These are phyloP conservation scores for Myiagra hebetior DNA, from an alignment of 2,113 vertebrate species.

Conservation along the genomic window DNA sequence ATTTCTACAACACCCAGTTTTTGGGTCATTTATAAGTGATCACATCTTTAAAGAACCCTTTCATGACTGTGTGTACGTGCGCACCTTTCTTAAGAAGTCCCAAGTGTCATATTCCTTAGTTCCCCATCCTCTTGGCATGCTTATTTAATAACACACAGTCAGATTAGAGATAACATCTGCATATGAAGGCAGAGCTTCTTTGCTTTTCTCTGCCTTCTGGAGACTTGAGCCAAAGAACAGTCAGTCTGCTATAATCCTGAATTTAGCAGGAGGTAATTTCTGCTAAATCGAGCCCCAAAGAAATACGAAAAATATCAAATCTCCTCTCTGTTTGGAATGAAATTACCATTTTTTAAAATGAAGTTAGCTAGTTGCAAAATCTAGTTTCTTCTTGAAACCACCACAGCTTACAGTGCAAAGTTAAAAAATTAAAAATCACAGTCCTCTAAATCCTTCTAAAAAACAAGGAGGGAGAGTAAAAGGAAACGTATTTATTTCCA, in stretches of 20 bases:
- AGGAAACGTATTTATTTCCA: neutral
- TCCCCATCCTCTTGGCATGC: neutral
- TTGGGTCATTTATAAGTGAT: neutral
- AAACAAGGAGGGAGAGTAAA: neutral
- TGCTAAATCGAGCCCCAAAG: neutral
- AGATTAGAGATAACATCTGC: neutral
- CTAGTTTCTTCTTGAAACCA: neutral
- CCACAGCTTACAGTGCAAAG: neutral
- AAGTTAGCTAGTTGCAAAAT: neutral
- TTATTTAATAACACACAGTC: neutral
- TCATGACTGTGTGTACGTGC: neutral
- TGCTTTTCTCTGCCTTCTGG: neutral
- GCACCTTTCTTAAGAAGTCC: neutral
- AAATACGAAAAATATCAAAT: neutral
- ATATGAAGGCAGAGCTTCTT: neutral
- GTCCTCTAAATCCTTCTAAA: neutral
- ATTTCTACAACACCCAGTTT: neutral
- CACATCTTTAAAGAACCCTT: neutral
- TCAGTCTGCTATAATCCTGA: neutral
- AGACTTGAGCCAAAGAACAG: neutral
- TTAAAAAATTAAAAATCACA: neutral
- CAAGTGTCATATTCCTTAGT: neutral
- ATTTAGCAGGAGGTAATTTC: neutral
- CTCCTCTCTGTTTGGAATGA: neutral
- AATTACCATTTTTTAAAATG: neutral